These are phyloP conservation scores for Tadarida brasiliensis DNA, from an alignment of 2,797 vertebrate genomes.

Conservation along the genomic window DNA sequence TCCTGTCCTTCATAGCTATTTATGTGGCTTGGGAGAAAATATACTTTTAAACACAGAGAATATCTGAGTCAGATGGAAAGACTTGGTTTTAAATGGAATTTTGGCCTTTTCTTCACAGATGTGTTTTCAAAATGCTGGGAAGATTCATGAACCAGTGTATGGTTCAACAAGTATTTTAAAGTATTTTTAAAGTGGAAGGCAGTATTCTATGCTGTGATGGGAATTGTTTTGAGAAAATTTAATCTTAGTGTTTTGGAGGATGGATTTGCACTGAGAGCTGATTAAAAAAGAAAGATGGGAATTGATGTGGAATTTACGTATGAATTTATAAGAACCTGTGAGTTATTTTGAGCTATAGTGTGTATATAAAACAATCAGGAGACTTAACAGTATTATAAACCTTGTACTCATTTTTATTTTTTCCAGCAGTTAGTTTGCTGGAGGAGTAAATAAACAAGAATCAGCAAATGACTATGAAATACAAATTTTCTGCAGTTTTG, in stretches of 20 bases:
- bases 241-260: not conserved
- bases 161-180: not conserved
- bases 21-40: not conserved
- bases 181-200: not conserved
- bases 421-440: not conserved
- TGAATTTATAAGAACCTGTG: not conserved
- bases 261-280: not conserved
- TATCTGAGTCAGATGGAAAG: not conserved
- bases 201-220: not conserved
- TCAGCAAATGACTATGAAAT: not conserved
- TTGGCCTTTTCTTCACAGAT: not conserved
- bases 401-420: constrained; percentile 18
- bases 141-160: not conserved
- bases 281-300: not conserved
- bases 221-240: constrained; percentile 19
- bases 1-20: not conserved
- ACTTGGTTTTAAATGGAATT: not conserved
- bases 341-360: not conserved
- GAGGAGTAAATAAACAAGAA: not conserved
- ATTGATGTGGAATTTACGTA: constrained; percentile 1
- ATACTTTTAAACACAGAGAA: not conserved
- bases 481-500: not conserved
- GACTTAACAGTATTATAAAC: not conserved
- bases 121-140: not conserved
- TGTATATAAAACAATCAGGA: not conserved